A percentile compares a stretch with the other conserved stretches of the same genome.
Evolutionary conservation across 1,140 invertebrate species (phyloP).

Genomic region (Aleiodes sp.): DNA sequence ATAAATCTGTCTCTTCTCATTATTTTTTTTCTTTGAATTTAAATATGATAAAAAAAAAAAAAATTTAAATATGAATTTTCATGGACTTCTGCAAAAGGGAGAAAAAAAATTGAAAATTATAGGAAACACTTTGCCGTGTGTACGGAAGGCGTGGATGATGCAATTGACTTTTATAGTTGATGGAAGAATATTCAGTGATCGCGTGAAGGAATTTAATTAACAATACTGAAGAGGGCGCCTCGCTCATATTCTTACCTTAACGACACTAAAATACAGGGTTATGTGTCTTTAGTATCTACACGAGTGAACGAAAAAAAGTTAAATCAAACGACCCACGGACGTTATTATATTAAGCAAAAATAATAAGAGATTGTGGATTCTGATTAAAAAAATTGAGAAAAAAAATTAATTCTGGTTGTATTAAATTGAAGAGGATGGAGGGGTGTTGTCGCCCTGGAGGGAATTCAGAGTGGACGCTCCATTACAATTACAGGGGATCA

Average conservation of each 20-base stretch:
- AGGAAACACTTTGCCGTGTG: constrained; percentile 3
- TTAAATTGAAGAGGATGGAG: not conserved
- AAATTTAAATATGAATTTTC: no score
- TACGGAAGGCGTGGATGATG: not conserved
- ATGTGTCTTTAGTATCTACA: not conserved
- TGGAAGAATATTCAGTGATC: constrained; percentile 7
- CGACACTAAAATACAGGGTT: constrained; percentile 26
- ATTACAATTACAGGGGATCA: not conserved
- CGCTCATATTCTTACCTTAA: constrained; percentile 1
- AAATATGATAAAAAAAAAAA: not conserved
- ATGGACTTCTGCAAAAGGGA: no score
- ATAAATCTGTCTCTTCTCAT: constrained; percentile 18
- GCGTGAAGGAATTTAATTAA: constrained; percentile 29
- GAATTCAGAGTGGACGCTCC: not conserved
- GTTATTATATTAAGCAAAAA: not conserved
- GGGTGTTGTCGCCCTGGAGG: not conserved
- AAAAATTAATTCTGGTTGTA: constrained; percentile 2
- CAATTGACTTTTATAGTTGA: not conserved
- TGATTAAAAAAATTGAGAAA: no score
- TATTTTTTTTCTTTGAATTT: not conserved
- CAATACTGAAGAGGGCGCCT: not conserved
- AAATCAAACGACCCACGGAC: not conserved
- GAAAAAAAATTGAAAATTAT: not conserved
- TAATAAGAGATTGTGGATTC: not conserved
- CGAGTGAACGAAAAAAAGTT: constrained; percentile 10